phyloP scores from a whole-genome alignment of 2,888 invertebrate species.

The Euclidia mi region DNA sequence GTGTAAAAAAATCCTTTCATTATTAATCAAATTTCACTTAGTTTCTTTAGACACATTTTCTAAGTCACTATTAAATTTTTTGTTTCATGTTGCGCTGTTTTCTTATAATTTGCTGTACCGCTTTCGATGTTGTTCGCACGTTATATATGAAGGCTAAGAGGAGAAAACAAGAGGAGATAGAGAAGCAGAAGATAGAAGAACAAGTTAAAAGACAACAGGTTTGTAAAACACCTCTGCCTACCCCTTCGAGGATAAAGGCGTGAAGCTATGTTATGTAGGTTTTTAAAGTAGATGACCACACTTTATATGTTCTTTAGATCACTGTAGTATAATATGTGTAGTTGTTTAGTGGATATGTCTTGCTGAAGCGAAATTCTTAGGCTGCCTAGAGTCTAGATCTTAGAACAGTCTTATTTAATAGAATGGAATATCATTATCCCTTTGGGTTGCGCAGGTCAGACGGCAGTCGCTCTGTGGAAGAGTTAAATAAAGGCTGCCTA shows the following conservation, averaged over 20 bases:
- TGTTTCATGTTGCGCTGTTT: conserved; percentile 86
- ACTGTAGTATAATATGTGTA: too few relatives aligned
- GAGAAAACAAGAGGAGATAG: conserved; percentile 95
- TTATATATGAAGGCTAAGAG: conserved; percentile 93
- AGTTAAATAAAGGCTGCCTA: too few relatives aligned
- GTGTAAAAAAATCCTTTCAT: not conserved
- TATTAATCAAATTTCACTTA: not conserved
- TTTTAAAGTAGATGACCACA: too few relatives aligned
- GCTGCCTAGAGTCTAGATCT: too few relatives aligned
- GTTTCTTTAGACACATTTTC: conserved; percentile 3
- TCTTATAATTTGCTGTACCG: conserved; percentile 85
- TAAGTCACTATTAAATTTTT: conserved; percentile 63
- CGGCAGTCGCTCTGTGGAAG: too few relatives aligned
- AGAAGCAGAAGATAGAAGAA: conserved; percentile 95
- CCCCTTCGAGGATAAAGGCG: too few relatives aligned
- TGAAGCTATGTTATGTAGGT: too few relatives aligned
- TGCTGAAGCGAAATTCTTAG: conserved; percentile 1
- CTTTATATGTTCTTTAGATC: too few relatives aligned
- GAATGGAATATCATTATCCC: too few relatives aligned
- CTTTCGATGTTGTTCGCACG: conserved; percentile 89
- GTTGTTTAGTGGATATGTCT: conserved; percentile 1
- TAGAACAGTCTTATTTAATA: too few relatives aligned
- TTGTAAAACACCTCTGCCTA: too few relatives aligned
- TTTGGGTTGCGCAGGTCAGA: too few relatives aligned
- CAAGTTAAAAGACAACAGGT: conserved; percentile 97